These are phyloP conservation scores for Lates calcarifer DNA, from an alignment of 2,113 vertebrate species.

Conservation along the genomic window DNA sequence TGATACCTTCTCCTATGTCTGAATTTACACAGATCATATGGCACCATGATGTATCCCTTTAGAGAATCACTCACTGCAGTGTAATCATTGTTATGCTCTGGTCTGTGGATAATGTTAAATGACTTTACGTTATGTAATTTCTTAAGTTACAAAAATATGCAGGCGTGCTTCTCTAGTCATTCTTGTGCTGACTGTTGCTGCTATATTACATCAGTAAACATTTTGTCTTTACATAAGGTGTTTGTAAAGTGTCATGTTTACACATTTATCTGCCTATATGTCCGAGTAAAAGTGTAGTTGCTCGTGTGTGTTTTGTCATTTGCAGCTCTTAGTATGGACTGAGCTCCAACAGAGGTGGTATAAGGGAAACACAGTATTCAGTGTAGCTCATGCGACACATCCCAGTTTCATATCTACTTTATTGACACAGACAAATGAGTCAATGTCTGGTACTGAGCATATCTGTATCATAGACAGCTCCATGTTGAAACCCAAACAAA, in stretches of 20 bases:
- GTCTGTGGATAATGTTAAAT: not conserved
- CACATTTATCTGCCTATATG: not conserved
- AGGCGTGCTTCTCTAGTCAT: not conserved
- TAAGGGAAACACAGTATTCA: not conserved
- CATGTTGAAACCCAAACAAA: constrained; percentile 57
- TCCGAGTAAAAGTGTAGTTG: not conserved
- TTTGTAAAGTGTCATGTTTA: not conserved
- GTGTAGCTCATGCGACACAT: not conserved
- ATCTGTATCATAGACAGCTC: constrained; percentile 15
- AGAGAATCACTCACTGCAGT: not conserved
- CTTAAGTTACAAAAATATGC: not conserved
- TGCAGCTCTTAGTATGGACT: not conserved
- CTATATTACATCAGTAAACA: not conserved
- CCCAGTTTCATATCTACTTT: constrained; percentile 25
- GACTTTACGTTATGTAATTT: constrained; percentile 5
- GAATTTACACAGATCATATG: not conserved
- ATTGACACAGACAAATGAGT: constrained; percentile 29
- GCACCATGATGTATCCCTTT: not conserved
- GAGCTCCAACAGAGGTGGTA: not conserved
- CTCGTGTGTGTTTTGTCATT: not conserved
- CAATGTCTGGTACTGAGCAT: constrained; percentile 28
- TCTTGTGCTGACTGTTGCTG: not conserved
- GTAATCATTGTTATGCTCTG: not conserved
- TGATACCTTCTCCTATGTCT: not conserved
- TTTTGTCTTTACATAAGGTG: not conserved